These are phyloP conservation scores for Luperina nickerlii DNA, from an alignment of 2,888 invertebrate species.

Conservation along the genomic window DNA sequence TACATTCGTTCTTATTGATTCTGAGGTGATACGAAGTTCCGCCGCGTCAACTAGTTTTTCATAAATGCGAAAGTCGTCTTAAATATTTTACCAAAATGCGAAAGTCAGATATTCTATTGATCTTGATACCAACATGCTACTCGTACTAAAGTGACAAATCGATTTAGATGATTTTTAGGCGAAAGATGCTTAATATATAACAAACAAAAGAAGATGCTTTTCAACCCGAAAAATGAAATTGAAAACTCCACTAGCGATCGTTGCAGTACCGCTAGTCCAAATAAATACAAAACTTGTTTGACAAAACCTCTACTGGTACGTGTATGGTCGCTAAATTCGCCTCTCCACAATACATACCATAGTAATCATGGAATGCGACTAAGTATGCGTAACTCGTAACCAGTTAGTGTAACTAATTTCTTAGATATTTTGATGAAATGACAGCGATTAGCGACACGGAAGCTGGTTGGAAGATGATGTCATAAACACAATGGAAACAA, in stretches of 20 bases:
- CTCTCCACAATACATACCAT: conserved; percentile 12
- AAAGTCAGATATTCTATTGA: neutral
- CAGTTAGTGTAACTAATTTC: conserved; percentile 52
- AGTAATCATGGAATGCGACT: conserved; percentile 36
- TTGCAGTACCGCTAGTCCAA: too few species aligned
- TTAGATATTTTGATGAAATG: conserved; percentile 47
- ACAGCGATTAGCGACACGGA: conserved; percentile 50
- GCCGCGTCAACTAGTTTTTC: conserved; percentile 6
- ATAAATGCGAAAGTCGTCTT: neutral
- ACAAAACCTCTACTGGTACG: neutral
- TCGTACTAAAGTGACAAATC: neutral
- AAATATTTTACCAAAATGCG: neutral
- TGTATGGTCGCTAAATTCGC: neutral
- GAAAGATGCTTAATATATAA: neutral
- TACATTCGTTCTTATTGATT: too few species aligned
- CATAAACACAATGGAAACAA: conserved; percentile 19
- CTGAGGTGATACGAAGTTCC: too few species aligned
- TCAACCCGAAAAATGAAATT: neutral
- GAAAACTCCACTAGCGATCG: neutral
- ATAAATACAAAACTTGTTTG: neutral
- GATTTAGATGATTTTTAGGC: neutral
- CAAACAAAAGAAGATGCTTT: neutral
- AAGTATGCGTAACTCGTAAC: conserved; percentile 27
- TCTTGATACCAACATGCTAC: neutral
- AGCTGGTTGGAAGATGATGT: conserved; percentile 25